Conservation (phyloP, 2,888 invertebrate species). For the Himalopsyche anomala region DNA sequence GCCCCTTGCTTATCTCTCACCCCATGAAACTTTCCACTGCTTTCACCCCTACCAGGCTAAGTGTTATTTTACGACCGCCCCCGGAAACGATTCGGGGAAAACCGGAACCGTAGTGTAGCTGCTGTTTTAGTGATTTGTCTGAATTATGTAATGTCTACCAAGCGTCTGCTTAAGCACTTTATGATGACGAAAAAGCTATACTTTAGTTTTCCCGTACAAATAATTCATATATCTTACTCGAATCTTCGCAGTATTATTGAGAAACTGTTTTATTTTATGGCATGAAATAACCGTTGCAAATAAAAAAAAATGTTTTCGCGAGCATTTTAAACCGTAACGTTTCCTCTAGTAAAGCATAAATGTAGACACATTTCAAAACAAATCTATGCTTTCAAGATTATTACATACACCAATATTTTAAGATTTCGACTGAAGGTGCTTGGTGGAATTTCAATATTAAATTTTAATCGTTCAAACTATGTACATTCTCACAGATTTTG, state of each 20-base stretch:
- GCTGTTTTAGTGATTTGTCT: conserved; percentile 34
- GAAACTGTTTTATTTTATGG: not conserved
- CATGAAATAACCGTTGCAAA: not conserved
- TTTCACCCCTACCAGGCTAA: conserved; percentile 14
- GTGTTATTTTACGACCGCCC: conserved; percentile 32
- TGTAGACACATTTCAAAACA: too few relatives aligned
- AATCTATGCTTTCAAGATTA: too few relatives aligned
- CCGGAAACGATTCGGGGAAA: conserved; percentile 23
- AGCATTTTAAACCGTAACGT: too few relatives aligned
- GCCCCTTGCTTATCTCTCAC: not conserved
- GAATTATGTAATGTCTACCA: conserved; percentile 29
- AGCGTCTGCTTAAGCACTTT: conserved; percentile 2
- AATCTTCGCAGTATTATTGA: not conserved
- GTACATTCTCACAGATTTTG: too few relatives aligned
- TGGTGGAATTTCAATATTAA: too few relatives aligned
- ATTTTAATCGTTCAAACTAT: too few relatives aligned
- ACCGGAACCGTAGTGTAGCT: conserved; percentile 29
- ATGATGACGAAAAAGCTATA: not conserved
- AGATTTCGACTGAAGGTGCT: too few relatives aligned
- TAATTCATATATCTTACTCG: not conserved
- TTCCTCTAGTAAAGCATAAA: too few relatives aligned
- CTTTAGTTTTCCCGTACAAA: not conserved
- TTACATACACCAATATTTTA: too few relatives aligned
- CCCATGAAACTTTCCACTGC: conserved; percentile 7
- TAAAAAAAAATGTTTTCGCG: too few relatives aligned